These are phyloP conservation scores for Drymodes brunneopygia DNA, from an alignment of 2,113 vertebrate genomes.

Conservation along the genomic window DNA sequence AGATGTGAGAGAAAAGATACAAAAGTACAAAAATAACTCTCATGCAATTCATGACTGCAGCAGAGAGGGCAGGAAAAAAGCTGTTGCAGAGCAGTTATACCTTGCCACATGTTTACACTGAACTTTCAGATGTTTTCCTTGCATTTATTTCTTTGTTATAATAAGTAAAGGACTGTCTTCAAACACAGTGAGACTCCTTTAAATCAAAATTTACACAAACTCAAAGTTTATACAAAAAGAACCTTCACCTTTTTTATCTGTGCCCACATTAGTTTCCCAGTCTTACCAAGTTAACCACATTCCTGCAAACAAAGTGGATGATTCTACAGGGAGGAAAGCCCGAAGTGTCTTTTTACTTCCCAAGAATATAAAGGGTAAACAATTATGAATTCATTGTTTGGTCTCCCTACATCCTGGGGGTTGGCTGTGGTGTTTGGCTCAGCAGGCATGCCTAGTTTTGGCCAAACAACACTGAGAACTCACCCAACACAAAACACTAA, in stretches of 20 bases:
- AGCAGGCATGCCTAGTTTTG: neutral
- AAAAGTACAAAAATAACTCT: neutral
- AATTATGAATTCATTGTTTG: neutral
- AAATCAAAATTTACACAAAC: neutral
- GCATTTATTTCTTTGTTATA: neutral
- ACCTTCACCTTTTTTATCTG: neutral
- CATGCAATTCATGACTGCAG: neutral
- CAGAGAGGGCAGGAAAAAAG: neutral
- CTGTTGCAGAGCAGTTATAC: neutral
- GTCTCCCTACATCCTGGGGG: neutral
- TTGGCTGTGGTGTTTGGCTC: neutral
- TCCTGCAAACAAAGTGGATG: neutral
- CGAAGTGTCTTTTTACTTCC: neutral
- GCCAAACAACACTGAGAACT: neutral
- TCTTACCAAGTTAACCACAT: neutral
- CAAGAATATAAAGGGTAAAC: neutral
- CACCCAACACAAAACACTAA: neutral
- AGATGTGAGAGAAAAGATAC: neutral
- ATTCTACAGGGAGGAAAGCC: neutral
- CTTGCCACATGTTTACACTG: neutral
- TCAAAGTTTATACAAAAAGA: neutral
- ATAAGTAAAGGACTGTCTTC: neutral
- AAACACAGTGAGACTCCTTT: neutral
- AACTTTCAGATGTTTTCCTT: slow-evolving; percentile 9
- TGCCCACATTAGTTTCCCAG: neutral